Conservation (phyloP, 2,888 invertebrate species). For the Nomada ferruginata region DNA sequence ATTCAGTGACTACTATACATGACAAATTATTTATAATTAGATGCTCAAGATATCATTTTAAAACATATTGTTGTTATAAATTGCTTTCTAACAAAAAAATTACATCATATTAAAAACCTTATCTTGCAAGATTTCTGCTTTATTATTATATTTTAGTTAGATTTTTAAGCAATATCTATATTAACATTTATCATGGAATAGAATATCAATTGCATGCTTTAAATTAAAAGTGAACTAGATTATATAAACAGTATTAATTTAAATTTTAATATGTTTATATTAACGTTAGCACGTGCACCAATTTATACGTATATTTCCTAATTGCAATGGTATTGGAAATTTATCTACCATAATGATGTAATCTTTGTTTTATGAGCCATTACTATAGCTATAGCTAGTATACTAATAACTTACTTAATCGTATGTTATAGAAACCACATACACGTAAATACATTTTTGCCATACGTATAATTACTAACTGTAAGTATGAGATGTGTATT, state of each 20-base stretch:
- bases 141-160: conserved; percentile 58
- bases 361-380: conserved; percentile 54
- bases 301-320: conserved; percentile 27
- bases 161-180: conserved; percentile 18
- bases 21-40: conserved; percentile 16
- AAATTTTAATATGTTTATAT: conserved; percentile 25
- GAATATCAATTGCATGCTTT: conserved; percentile 5
- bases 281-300: conserved; percentile 19
- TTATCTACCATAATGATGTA: conserved; percentile 51
- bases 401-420: conserved; percentile 69
- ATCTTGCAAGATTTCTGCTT: background rate
- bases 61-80: conserved; percentile 18
- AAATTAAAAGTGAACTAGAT: conserved; percentile 18
- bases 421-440: conserved; percentile 71
- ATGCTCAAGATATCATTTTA: conserved; percentile 1
- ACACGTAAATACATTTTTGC: conserved; percentile 68
- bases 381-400: conserved; percentile 15
- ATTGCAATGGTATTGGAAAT: conserved; percentile 51
- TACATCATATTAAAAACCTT: conserved; percentile 20
- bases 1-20: conserved; percentile 31
- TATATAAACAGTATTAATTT: conserved; percentile 8
- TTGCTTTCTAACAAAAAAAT: conserved; percentile 8
- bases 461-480: conserved; percentile 30
- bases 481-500: conserved; percentile 20
- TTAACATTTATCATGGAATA: conserved; percentile 4